These are phyloP conservation scores for Motacilla tschutschensis DNA, from an alignment of 2,113 vertebrate genomes.

Conservation along the genomic window DNA sequence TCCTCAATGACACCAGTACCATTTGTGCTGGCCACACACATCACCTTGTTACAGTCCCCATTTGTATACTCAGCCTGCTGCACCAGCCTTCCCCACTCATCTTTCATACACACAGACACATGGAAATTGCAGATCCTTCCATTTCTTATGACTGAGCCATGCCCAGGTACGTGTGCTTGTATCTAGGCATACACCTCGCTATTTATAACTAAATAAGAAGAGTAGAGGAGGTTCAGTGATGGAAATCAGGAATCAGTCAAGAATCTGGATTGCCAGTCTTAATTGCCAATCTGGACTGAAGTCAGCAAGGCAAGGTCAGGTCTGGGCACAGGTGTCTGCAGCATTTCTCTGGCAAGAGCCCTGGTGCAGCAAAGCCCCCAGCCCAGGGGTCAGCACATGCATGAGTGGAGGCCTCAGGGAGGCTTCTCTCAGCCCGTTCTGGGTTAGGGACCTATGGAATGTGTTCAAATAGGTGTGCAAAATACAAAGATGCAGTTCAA, in stretches of 20 bases:
- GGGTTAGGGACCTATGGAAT: not conserved
- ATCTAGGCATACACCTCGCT: not conserved
- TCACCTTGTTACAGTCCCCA: not conserved
- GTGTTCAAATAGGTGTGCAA: not conserved
- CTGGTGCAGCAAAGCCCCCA: not conserved
- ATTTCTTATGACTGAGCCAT: not conserved
- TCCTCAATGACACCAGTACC: not conserved
- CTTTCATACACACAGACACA: not conserved
- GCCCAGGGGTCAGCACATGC: too few relatives aligned
- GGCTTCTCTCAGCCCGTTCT: not conserved
- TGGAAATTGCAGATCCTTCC: not conserved
- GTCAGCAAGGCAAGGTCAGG: not conserved
- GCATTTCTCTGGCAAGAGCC: not conserved
- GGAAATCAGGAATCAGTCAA: not conserved
- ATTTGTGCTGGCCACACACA: not conserved
- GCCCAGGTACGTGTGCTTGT: accelerated
- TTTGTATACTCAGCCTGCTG: not conserved
- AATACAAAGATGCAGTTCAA: not conserved
- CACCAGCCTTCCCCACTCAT: not conserved
- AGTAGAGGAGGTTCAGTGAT: not conserved
- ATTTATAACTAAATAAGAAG: not conserved
- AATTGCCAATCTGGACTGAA: not conserved
- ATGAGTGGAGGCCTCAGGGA: too few relatives aligned
- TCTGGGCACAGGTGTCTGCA: not conserved
- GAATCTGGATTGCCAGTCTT: not conserved